Evolutionary conservation across 2,113 vertebrate species (phyloP).

Genomic region (Burhinus bistriatus): DNA sequence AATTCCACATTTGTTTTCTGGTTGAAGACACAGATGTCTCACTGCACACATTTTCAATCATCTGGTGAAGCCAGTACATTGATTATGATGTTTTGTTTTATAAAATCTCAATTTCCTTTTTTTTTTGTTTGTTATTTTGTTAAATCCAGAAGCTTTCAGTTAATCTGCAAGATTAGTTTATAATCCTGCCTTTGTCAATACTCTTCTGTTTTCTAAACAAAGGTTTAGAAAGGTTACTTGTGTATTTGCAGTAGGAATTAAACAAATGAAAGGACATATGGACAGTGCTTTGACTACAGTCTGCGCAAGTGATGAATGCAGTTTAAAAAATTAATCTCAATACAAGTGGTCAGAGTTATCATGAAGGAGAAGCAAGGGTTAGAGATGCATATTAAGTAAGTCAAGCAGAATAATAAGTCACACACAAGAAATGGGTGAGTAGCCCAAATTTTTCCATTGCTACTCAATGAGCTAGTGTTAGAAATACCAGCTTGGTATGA

Average conservation of each 20-base stretch:
- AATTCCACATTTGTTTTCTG: neutral
- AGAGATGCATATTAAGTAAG: neutral
- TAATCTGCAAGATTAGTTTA: constrained; percentile 6
- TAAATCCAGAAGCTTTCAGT: neutral
- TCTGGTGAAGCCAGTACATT: neutral
- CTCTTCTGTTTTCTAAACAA: neutral
- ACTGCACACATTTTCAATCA: neutral
- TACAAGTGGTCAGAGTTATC: neutral
- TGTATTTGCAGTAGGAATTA: neutral
- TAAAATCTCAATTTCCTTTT: neutral
- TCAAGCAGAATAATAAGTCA: neutral
- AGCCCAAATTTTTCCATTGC: neutral
- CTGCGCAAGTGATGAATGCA: neutral
- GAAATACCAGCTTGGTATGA: neutral
- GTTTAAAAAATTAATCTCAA: neutral
- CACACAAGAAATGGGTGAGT: neutral
- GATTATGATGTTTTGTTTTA: neutral
- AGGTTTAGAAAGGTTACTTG: neutral
- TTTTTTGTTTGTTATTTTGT: neutral
- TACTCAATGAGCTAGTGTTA: neutral
- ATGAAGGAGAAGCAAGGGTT: neutral
- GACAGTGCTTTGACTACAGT: neutral
- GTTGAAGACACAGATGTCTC: neutral
- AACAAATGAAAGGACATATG: neutral
- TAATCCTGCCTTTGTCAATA: neutral